A percentile compares a stretch with the other conserved stretches of the same genome.
Evolutionary conservation across 2,797 vertebrate genomes (phyloP).

Genomic region (Cheirogaleus major): DNA sequence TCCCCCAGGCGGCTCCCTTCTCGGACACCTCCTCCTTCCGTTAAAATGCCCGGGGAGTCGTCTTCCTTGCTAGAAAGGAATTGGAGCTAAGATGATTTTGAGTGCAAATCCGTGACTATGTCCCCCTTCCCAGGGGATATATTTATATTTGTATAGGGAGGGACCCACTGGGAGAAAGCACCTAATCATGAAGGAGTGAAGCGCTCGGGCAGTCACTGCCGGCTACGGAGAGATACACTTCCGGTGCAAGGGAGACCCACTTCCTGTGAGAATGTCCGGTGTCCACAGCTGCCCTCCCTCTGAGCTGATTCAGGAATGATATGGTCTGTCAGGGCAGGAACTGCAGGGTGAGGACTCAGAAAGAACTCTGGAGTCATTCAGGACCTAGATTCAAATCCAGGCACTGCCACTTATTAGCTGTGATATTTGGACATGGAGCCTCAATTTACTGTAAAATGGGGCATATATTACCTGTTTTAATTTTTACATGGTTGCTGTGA

Average conservation of each 20-base stretch:
- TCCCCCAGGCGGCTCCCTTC: background rate
- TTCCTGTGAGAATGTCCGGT: background rate
- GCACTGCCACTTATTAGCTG: background rate
- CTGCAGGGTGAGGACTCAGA: background rate
- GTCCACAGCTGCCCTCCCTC: rapidly evolving
- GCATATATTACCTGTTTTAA: background rate
- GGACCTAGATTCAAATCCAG: background rate
- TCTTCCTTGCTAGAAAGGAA: background rate
- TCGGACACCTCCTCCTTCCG: too few relatives aligned
- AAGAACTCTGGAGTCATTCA: background rate
- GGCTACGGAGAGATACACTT: background rate
- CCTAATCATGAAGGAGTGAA: background rate
- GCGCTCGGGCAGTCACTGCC: rapidly evolving
- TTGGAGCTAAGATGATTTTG: background rate
- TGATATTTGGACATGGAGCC: background rate
- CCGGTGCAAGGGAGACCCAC: background rate
- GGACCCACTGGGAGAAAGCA: background rate
- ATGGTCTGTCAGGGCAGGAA: too few relatives aligned
- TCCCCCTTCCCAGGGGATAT: background rate
- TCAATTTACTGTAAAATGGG: background rate
- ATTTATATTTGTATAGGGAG: background rate
- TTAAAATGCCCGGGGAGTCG: background rate
- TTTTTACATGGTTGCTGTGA: background rate
- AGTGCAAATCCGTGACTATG: background rate
- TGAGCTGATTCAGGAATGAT: too few relatives aligned